These are phyloP conservation scores for Archips crataeganus DNA, from an alignment of 2,888 invertebrate species.

Conservation along the genomic window DNA sequence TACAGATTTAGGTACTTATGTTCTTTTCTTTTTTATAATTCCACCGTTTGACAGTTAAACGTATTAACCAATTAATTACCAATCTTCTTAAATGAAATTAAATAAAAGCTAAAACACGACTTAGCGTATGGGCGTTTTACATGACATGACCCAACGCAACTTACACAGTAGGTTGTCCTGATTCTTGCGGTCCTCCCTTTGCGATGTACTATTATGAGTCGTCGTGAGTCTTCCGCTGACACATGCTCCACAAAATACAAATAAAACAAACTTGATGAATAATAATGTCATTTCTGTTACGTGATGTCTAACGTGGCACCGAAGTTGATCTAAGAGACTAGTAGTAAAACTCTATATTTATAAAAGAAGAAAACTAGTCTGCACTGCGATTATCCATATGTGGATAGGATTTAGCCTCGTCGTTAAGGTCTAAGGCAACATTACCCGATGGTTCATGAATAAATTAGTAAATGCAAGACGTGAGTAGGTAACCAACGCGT, in stretches of 20 bases:
- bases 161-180: slow-evolving; percentile 48
- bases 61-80: no score
- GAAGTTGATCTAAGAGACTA: slow-evolving; percentile 62
- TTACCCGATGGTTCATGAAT: background rate
- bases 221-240: slow-evolving; percentile 56
- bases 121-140: no score
- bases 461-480: background rate
- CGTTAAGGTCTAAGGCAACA: slow-evolving; percentile 44
- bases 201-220: slow-evolving; percentile 52
- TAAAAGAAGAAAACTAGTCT: slow-evolving; percentile 65
- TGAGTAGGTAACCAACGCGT: background rate
- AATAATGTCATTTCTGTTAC: slow-evolving; percentile 54
- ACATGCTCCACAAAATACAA: slow-evolving; percentile 52
- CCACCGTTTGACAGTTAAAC: no score
- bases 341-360: slow-evolving; percentile 64
- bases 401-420: slow-evolving; percentile 60
- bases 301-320: slow-evolving; percentile 49
- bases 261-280: slow-evolving; percentile 55
- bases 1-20: no score
- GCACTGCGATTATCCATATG: slow-evolving; percentile 63
- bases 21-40: no score
- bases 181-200: slow-evolving; percentile 46
- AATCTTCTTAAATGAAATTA: no score
- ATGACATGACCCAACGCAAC: background rate
- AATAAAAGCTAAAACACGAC: no score